Evolutionary conservation across 2,113 vertebrate genomes (phyloP).

Genomic region (Sorex araneus): DNA sequence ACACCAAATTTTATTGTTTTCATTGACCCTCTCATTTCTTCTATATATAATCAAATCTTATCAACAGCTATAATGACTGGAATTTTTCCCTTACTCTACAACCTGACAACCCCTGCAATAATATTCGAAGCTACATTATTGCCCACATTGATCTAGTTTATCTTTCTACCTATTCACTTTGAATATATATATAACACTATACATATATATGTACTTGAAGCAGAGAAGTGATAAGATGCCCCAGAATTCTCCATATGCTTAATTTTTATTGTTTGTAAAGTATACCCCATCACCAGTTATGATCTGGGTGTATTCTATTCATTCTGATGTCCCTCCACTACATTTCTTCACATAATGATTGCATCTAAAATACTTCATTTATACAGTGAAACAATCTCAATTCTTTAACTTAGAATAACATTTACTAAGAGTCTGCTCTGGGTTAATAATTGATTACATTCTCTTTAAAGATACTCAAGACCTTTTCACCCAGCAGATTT

Average conservation of each 20-base stretch:
- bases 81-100: too few relatives aligned
- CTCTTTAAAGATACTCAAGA: background rate
- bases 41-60: background rate
- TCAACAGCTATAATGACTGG: background rate
- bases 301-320: background rate
- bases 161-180: background rate
- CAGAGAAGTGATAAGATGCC: background rate
- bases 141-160: background rate
- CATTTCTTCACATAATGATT: too few relatives aligned
- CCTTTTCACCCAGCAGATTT: background rate
- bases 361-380: background rate
- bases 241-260: background rate
- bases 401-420: background rate
- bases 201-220: background rate
- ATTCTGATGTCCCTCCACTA: background rate
- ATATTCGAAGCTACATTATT: background rate
- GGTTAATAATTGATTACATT: background rate
- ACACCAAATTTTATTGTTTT: background rate
- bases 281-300: background rate
- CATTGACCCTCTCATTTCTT: background rate
- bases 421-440: background rate
- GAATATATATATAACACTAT: too few relatives aligned
- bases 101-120: background rate
- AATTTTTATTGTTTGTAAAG: background rate
- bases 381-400: slow-evolving; percentile 2